These are phyloP conservation scores for Caradrina kadenii DNA, from an alignment of 2,888 invertebrate species.

Conservation along the genomic window DNA sequence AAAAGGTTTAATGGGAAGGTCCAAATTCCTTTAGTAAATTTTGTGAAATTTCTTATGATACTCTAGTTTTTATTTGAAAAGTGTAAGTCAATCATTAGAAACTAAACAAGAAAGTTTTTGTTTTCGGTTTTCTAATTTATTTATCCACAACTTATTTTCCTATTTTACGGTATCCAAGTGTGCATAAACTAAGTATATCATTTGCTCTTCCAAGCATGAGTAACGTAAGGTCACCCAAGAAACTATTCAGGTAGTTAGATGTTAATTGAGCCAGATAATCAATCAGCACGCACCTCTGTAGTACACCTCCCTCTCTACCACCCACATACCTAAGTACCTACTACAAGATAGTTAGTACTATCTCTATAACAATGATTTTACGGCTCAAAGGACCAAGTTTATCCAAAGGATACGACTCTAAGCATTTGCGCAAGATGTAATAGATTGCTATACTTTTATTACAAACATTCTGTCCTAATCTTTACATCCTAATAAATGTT, in stretches of 20 bases:
- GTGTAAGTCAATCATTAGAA: background rate
- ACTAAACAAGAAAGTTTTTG: too few species aligned
- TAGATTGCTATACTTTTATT: constrained; percentile 29
- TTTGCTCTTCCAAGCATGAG: constrained; percentile 11
- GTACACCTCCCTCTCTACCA: background rate
- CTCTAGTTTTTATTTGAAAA: background rate
- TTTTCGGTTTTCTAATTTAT: too few species aligned
- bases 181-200: background rate
- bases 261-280: constrained; percentile 26
- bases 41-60: background rate
- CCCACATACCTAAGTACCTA: background rate
- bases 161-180: background rate
- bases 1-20: background rate
- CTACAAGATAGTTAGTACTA: background rate
- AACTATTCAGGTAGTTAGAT: constrained; percentile 19
- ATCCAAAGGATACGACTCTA: background rate
- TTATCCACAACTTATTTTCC: background rate
- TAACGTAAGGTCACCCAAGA: background rate
- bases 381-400: constrained; percentile 5
- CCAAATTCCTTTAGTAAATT: background rate
- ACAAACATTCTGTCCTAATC: constrained; percentile 27
- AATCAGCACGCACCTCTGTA: constrained; percentile 1
- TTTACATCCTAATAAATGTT: constrained; percentile 33
- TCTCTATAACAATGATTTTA: constrained; percentile 10
- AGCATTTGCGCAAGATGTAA: constrained; percentile 6